These are phyloP conservation scores for Paralvinella palmiformis DNA, from an alignment of 1,140 invertebrate species.

Conservation along the genomic window DNA sequence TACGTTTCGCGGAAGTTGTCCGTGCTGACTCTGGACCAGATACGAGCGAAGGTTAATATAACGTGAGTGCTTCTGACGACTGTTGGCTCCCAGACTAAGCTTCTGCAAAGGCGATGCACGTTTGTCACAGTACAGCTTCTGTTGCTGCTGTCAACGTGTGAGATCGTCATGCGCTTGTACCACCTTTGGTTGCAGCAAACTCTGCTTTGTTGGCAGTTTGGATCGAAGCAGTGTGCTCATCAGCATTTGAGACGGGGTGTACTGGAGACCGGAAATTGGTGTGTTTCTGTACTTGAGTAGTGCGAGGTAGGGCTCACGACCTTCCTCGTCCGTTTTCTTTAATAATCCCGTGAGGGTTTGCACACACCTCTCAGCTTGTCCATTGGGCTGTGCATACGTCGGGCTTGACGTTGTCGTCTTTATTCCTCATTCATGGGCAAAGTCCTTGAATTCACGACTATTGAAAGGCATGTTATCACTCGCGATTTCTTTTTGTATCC, in stretches of 20 bases:
- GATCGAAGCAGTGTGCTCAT: slow-evolving; percentile 1
- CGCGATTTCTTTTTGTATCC: slow-evolving; percentile 26
- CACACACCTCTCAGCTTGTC: slow-evolving; percentile 5
- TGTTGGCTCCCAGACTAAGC: neutral
- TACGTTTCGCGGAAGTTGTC: neutral
- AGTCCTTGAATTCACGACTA: slow-evolving; percentile 7
- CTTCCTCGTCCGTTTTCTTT: neutral
- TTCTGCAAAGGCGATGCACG: neutral
- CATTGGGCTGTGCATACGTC: slow-evolving; percentile 9
- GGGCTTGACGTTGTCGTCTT: slow-evolving; percentile 8
- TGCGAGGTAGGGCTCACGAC: neutral
- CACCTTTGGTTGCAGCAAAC: slow-evolving; percentile 5
- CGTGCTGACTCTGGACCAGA: neutral
- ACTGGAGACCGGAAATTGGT: neutral
- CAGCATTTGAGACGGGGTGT: slow-evolving; percentile 2
- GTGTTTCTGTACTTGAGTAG: slow-evolving; percentile 5
- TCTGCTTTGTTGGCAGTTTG: neutral
- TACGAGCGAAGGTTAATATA: neutral
- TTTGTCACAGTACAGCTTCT: slow-evolving; percentile 8
- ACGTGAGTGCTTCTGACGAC: neutral
- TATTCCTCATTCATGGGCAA: slow-evolving; percentile 11
- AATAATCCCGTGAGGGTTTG: slow-evolving; percentile 2
- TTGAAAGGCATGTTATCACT: slow-evolving; percentile 27
- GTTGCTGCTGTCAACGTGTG: neutral
- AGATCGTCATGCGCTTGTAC: neutral